Conservation (phyloP, 1,140 invertebrate genomes). For the Himalopsyche phryganea region DNA sequence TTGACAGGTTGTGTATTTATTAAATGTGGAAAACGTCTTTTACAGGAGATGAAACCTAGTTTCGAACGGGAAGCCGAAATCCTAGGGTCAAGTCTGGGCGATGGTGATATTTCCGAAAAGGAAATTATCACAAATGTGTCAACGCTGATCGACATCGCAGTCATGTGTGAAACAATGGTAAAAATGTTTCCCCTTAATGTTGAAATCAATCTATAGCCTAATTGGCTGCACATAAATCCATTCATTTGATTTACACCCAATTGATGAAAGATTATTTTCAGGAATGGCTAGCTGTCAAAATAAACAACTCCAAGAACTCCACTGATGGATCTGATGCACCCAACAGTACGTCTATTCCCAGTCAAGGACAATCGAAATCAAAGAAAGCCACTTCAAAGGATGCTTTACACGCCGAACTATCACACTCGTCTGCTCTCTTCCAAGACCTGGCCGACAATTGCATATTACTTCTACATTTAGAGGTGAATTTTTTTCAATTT, state of each 20-base stretch:
- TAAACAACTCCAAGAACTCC: constrained; percentile 20
- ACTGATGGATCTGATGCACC: constrained; percentile 17
- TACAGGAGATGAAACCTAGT: constrained; percentile 45
- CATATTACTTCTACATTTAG: constrained; percentile 85
- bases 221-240: background rate
- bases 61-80: constrained; percentile 83
- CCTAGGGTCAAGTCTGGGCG: constrained; percentile 81
- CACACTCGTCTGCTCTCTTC: constrained; percentile 72
- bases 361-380: constrained; percentile 4
- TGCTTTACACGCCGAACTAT: constrained; percentile 48
- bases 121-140: constrained; percentile 78
- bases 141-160: constrained; percentile 77
- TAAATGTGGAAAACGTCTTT: constrained; percentile 1
- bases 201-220: background rate
- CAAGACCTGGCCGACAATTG: constrained; percentile 88
- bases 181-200: too few species aligned
- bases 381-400: constrained; percentile 14
- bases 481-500: constrained; percentile 55
- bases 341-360: too few species aligned
- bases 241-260: too few species aligned
- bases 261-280: too few species aligned
- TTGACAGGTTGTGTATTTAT: background rate
- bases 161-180: constrained; percentile 89
- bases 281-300: constrained; percentile 39
- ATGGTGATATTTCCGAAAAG: constrained; percentile 76